Evolutionary conservation across 2,797 vertebrate species (phyloP).

Genomic region (Phrynocephalus guinanensis): DNA sequence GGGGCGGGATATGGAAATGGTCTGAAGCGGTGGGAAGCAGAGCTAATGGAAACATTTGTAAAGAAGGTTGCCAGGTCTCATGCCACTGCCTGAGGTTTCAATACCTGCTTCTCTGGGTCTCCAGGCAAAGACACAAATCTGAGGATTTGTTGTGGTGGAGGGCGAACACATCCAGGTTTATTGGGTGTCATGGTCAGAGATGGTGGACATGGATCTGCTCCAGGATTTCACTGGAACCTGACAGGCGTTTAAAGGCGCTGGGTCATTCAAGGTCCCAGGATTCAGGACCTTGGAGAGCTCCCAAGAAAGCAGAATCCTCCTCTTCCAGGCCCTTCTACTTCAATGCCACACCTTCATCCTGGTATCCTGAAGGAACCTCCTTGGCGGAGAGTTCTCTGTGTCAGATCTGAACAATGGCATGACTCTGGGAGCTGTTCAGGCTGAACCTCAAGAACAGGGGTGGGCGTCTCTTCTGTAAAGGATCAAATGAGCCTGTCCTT

Average conservation of each 20-base stretch:
- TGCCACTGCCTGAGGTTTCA: background rate
- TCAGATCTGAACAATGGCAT: background rate
- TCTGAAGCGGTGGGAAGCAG: too few species aligned
- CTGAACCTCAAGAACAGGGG: background rate
- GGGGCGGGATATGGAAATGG: too few species aligned
- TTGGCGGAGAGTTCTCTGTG: background rate
- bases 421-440: background rate
- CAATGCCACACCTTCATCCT: too few species aligned
- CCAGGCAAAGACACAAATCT: too few species aligned
- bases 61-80: background rate
- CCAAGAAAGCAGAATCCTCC: background rate
- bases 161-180: too few species aligned
- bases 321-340: background rate
- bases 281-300: background rate
- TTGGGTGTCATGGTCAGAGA: too few species aligned
- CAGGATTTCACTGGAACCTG: background rate
- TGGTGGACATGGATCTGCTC: background rate
- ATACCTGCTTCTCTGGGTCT: too few species aligned
- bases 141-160: too few species aligned
- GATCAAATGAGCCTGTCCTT: background rate
- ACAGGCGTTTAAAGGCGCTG: background rate
- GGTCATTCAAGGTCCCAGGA: too few species aligned
- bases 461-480: background rate
- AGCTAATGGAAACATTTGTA: too few species aligned
- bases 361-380: too few species aligned